Conservation (phyloP, 2,888 invertebrate species). For the Volucella zonaria region DNA sequence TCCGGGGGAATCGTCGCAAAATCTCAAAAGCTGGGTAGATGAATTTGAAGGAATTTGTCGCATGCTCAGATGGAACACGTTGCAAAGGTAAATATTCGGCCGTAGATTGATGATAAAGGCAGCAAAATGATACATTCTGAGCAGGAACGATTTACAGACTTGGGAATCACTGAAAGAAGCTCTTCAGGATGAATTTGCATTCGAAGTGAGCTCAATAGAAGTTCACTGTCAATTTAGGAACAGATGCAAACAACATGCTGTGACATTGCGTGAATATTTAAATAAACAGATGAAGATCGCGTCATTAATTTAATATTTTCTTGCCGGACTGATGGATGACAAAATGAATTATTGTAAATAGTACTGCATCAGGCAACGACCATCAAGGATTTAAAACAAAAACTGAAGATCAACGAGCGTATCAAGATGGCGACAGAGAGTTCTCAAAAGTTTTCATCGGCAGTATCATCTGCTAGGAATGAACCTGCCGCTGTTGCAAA, state of each 20-base stretch:
- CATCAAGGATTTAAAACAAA: no score
- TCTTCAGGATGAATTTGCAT: slow-evolving; percentile 26
- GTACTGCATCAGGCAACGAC: slow-evolving; percentile 51
- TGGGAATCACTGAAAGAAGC: not conserved
- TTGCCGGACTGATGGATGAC: slow-evolving; percentile 48
- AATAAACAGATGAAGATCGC: slow-evolving; percentile 43
- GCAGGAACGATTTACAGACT: slow-evolving; percentile 12
- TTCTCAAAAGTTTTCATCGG: no score
- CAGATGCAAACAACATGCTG: slow-evolving; percentile 32
- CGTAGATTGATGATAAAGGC: not conserved
- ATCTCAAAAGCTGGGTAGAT: not conserved
- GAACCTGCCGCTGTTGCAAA: no score
- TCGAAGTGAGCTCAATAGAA: slow-evolving; percentile 29
- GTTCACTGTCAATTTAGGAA: slow-evolving; percentile 33
- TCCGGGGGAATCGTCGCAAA: not conserved
- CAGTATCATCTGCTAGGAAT: no score
- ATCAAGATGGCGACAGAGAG: slow-evolving; percentile 3
- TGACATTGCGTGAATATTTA: slow-evolving; percentile 35
- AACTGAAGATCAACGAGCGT: slow-evolving; percentile 46
- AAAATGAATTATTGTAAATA: slow-evolving; percentile 34
- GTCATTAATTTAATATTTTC: slow-evolving; percentile 54
- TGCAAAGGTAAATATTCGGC: not conserved
- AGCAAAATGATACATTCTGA: not conserved
- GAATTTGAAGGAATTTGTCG: not conserved
- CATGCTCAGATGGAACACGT: not conserved